Evolutionary conservation across 1,140 invertebrate genomes (phyloP).

Genomic region (Ips typographus): DNA sequence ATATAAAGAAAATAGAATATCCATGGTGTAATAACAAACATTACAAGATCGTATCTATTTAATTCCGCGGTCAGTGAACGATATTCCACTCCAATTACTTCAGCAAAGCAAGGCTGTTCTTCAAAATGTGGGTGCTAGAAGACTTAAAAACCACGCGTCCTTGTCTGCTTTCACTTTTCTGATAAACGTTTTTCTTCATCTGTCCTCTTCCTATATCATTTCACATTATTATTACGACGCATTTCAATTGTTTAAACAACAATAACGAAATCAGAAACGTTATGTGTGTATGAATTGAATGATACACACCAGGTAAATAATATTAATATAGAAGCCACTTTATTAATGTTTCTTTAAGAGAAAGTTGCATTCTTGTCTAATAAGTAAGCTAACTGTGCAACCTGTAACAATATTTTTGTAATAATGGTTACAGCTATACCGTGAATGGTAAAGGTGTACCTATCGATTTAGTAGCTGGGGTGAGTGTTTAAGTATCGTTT

Average conservation of each 20-base stretch:
- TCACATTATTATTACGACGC: background rate
- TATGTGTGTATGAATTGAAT: background rate
- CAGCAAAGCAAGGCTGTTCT: background rate
- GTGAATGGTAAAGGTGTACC: no score
- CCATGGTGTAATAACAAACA: no score
- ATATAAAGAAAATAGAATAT: no score
- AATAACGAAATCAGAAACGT: background rate
- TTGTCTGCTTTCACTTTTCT: slow-evolving; percentile 5
- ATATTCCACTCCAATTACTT: background rate
- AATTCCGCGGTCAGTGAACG: background rate
- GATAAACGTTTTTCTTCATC: background rate
- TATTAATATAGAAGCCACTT: slow-evolving; percentile 1
- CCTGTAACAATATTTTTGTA: slow-evolving; percentile 19
- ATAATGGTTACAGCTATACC: background rate
- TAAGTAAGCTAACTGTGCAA: slow-evolving; percentile 21
- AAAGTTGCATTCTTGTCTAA: slow-evolving; percentile 32
- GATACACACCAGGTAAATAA: slow-evolving; percentile 1
- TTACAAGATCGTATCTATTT: background rate
- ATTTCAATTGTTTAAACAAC: background rate
- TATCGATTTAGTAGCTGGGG: no score
- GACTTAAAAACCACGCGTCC: background rate
- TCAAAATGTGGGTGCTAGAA: background rate
- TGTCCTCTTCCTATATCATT: background rate
- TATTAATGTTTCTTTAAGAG: slow-evolving; percentile 17
- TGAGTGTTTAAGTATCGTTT: no score